Evolutionary conservation across 2,797 vertebrate genomes (phyloP), one percentile per base, ranked within the genome.

Genomic region (Ctenochaetus hawaiiensis): DNA sequence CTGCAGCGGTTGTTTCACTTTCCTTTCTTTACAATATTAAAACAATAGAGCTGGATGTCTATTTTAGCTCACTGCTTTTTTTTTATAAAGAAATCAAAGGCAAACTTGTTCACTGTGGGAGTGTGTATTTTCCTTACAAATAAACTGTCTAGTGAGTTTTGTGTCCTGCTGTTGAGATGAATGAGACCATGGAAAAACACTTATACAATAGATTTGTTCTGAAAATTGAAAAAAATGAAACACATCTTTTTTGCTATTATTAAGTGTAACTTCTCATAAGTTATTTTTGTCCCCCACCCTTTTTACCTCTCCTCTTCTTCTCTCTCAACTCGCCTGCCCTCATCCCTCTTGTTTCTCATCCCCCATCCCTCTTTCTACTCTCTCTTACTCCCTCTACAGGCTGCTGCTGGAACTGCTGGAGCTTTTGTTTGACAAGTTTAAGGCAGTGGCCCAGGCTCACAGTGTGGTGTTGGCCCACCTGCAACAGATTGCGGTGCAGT

Each of bases 381-480:
- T 71, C 85, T 92, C 74, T 94, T 92, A 65, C 87, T 90, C 92
- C 89, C 83, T 87, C 90, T 81, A 34, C 92, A 99, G 98, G 91
- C 92, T 99, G 72, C 94, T 99, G 72, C 93, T 99, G 92, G 98
- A 99, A 56, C 94, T 99, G 87, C 92, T 99, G 57, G 98, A 99
- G 91, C 93, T 99, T 39, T 83, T 99, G 72, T 99, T 99, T 69
- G 98, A 98, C 76, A 99, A 99, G 91, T 99, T 99, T 86, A 98
- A 98, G 2, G 98, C 98, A 0, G 97, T 99, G 75, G 97, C 98
- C 3, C 87, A 95, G 26, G 98, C 98, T 0, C 98, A 99, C 84
- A 95, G 96, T 0, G 93, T 98, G 53, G 98, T 99, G 72, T 87
- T 99, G 75, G 92, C 94, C 54, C 97, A 98, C 80, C 95, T 99